Evolutionary conservation across 2,888 invertebrate genomes (phyloP).

Genomic region (Caenorhabditis becei): DNA sequence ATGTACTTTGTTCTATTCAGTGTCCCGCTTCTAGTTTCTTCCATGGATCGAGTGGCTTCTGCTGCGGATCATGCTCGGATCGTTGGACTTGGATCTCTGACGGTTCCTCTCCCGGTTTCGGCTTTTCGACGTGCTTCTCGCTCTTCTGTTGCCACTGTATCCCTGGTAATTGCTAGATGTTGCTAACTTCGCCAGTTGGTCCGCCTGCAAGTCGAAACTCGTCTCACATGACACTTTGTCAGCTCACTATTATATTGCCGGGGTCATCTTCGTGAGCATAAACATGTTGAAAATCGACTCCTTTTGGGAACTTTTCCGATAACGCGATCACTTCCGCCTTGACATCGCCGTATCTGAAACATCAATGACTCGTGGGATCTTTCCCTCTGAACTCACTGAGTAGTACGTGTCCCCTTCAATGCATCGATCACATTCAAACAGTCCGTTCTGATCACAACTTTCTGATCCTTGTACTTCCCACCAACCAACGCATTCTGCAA

Average conservation of each 20-base stretch:
- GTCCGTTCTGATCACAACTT: conserved; percentile 57
- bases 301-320: conserved; percentile 45
- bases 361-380: neutral
- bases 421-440: conserved; percentile 49
- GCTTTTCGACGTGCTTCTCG: neutral
- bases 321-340: conserved; percentile 12
- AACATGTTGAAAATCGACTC: conserved; percentile 59
- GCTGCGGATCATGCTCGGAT: conserved; percentile 29
- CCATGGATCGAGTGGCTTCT: conserved; percentile 44
- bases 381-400: conserved; percentile 6
- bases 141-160: conserved; percentile 7
- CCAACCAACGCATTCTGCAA: conserved; percentile 34
- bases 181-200: conserved; percentile 38
- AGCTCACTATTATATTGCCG: conserved; percentile 52
- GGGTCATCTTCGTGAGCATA: conserved; percentile 61
- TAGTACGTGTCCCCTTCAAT: conserved; percentile 7
- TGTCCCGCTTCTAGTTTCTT: conserved; percentile 7
- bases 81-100: conserved; percentile 35
- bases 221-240: neutral
- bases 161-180: conserved; percentile 1
- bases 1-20: conserved; percentile 12
- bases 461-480: conserved; percentile 30
- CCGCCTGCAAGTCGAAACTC: conserved; percentile 19
- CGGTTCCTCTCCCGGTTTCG: conserved; percentile 34
- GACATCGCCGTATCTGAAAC: conserved; percentile 27